These are phyloP conservation scores for Diabrotica balteata DNA, from an alignment of 2,888 invertebrate species.

Conservation along the genomic window DNA sequence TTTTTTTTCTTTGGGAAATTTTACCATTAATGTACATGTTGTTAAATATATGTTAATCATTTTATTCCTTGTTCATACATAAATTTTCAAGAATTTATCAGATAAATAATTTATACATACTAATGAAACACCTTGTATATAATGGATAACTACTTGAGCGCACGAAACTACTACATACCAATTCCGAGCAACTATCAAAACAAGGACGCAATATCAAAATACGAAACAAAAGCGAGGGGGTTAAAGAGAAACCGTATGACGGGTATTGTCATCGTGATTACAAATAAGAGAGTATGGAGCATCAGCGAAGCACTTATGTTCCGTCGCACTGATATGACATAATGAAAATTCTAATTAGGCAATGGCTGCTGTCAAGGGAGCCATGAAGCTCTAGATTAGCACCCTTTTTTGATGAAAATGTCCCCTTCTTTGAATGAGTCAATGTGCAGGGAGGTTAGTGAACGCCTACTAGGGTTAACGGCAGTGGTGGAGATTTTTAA, in stretches of 20 bases:
- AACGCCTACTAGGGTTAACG: conserved; percentile 21
- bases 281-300: conserved; percentile 23
- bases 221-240: conserved; percentile 5
- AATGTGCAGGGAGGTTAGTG: conserved; percentile 8
- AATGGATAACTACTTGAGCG: neutral
- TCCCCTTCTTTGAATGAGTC: conserved; percentile 27
- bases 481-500: neutral
- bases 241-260: conserved; percentile 17
- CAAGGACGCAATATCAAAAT: conserved; percentile 4
- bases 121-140: conserved; percentile 7
- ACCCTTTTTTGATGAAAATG: conserved; percentile 31
- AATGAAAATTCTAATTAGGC: conserved; percentile 46
- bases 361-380: conserved; percentile 26
- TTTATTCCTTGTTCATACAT: too few species aligned
- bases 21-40: too few species aligned
- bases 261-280: conserved; percentile 17
- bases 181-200: neutral
- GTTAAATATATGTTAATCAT: too few species aligned
- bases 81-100: too few species aligned
- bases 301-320: conserved; percentile 24
- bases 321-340: conserved; percentile 25
- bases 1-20: too few species aligned
- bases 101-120: neutral
- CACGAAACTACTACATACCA: neutral
- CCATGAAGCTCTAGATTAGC: conserved; percentile 31